Evolutionary conservation across 37 sponge, comb jelly and placozoan species (phyloP).

Genomic region (Crambe crambe): DNA sequence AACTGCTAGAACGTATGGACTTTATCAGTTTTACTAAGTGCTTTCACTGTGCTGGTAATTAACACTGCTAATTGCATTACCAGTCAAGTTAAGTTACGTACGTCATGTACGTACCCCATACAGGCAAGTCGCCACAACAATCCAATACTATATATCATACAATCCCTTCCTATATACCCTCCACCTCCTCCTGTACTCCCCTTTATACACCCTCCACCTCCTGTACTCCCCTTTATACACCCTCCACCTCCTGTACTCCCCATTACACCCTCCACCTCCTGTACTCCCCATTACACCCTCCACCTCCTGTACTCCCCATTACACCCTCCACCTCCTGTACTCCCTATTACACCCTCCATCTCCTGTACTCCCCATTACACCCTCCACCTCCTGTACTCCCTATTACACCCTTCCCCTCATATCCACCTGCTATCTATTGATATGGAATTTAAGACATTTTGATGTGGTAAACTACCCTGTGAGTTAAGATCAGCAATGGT

Average conservation of each 20-base stretch:
- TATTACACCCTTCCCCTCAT: not conserved
- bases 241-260: not conserved
- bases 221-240: not conserved
- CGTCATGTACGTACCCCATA: no score
- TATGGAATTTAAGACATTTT: no score
- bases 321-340: not conserved
- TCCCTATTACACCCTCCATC: not conserved
- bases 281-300: not conserved
- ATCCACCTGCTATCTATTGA: not conserved
- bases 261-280: not conserved
- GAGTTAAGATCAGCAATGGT: no score
- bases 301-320: not conserved
- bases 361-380: not conserved
- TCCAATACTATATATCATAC: no score
- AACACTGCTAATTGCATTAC: no score
- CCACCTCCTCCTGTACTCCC: not conserved
- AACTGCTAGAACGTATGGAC: no score
- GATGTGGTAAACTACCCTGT: no score
- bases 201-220: not conserved
- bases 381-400: not conserved
- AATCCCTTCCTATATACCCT: no score
- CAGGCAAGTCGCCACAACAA: no score
- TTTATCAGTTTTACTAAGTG: no score
- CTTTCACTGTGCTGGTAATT: no score
- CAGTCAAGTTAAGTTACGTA: no score